Base-by-base conservation (phyloP, 2,888 invertebrate species). In the Harpalus rubripes region DNA sequence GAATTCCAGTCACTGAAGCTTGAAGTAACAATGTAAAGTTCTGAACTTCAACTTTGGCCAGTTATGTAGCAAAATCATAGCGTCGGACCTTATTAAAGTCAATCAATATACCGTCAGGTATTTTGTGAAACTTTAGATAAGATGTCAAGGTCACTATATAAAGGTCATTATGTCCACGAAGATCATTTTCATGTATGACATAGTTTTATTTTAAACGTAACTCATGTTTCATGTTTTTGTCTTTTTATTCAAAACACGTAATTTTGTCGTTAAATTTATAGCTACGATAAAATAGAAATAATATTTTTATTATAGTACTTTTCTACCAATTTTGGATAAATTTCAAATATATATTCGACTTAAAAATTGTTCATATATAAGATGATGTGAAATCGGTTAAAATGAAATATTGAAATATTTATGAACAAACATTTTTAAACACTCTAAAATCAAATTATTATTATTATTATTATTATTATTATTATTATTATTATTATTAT, bases 131-230 rank as follows among this genome's bases (percentile, higher is more conserved):
- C 52, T 65, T 32, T 56, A n/a, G 41, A 61, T 65, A 81, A 81
- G 68, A 81, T 81, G 81, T 72, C 81, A 81, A 81, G 81, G 81
- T 52, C 72, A 32, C n/a, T 68, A 56, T 32, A 39, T 56, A 72
- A 72, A 81, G 58, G 68, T 81, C n/a, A 81, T 61, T 81, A 63
- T 44, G 44, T 10, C 16, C 44, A 74, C 22, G 72, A 74, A 12
- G 72, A 74, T 16, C 52, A 74, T 74, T 32, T 74, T 74, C 41
- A 44, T 74, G 72, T 68, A 26, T 15, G 15, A 68, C 39, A 39
- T 41, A 68, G 10, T 68, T 68, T 68, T 74, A 74, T 74, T 44
- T 44, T 74, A 44, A 72, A n/a, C 41, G 7, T 39, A 41, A n/a
- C 12, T 72, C 41, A 15, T 12, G 22, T 10, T 22, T 0, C 26